These are phyloP conservation scores for Sebastes taczanowskii DNA, from an alignment of 2,797 vertebrate genomes.

Conservation along the genomic window DNA sequence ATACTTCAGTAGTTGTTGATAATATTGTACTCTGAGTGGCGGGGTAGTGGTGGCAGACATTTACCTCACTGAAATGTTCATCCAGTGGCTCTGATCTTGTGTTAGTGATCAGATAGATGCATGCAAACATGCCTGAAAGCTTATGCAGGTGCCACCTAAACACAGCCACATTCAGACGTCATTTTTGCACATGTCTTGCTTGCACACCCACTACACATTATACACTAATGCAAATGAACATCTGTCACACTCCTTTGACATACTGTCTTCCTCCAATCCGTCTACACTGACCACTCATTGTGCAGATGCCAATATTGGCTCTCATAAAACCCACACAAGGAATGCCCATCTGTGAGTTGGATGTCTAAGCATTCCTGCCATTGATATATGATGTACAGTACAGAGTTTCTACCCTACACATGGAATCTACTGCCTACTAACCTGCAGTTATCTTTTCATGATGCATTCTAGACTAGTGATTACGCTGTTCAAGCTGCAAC, in stretches of 20 bases:
- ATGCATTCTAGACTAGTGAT: neutral
- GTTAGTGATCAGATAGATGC: neutral
- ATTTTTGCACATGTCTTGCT: neutral
- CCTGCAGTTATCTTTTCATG: neutral
- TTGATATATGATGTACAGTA: slow-evolving; percentile 21
- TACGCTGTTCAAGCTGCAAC: neutral
- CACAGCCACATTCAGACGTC: no score
- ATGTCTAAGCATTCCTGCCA: slow-evolving; percentile 39
- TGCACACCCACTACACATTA: neutral
- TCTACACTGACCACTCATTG: slow-evolving; percentile 14
- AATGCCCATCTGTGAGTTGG: slow-evolving; percentile 64
- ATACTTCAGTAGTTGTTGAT: no score
- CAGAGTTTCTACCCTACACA: slow-evolving; percentile 30
- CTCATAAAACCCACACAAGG: slow-evolving; percentile 51
- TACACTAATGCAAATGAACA: slow-evolving; percentile 32
- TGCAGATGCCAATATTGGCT: slow-evolving; percentile 26
- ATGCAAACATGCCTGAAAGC: neutral
- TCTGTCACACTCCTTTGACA: slow-evolving; percentile 30
- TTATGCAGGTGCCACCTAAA: neutral
- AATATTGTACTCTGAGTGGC: neutral
- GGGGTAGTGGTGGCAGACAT: neutral
- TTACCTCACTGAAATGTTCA: neutral
- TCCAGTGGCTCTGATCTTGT: neutral
- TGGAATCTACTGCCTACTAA: slow-evolving; percentile 23
- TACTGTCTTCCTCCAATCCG: slow-evolving; percentile 18